Evolutionary conservation across 2,113 vertebrate species (phyloP).

Genomic region (Panthera uncia): DNA sequence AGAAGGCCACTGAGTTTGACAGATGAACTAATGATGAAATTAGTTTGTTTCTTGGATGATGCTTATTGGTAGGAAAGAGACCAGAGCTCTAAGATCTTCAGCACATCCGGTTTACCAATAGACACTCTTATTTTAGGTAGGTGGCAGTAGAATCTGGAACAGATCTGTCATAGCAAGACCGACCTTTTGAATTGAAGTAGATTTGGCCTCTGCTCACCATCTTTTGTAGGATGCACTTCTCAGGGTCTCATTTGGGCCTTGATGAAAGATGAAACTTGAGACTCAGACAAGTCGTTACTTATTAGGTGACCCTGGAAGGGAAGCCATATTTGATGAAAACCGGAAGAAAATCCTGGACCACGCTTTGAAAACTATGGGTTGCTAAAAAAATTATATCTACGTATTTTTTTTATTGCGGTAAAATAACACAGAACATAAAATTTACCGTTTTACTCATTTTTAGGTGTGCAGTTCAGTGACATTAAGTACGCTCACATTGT

Average conservation of each 20-base stretch:
- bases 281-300: neutral
- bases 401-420: neutral
- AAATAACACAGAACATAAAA: neutral
- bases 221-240: neutral
- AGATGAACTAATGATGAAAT: conserved; percentile 57
- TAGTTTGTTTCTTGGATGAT: conserved; percentile 17
- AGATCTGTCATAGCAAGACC: neutral
- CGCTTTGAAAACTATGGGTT: neutral
- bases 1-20: conserved; percentile 38
- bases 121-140: neutral
- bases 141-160: conserved; percentile 44
- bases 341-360: conserved; percentile 46
- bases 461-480: neutral
- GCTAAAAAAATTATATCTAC: neutral
- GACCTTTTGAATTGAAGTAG: neutral
- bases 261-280: neutral
- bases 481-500: neutral
- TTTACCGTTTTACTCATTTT: neutral
- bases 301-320: neutral
- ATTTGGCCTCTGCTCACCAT: neutral
- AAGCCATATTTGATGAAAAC: conserved; percentile 35
- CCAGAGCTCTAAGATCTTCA: neutral
- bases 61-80: conserved; percentile 14
- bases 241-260: neutral
- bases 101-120: neutral